Conservation (phyloP, 2,797 vertebrate genomes). For the Danio albolineatus region DNA sequence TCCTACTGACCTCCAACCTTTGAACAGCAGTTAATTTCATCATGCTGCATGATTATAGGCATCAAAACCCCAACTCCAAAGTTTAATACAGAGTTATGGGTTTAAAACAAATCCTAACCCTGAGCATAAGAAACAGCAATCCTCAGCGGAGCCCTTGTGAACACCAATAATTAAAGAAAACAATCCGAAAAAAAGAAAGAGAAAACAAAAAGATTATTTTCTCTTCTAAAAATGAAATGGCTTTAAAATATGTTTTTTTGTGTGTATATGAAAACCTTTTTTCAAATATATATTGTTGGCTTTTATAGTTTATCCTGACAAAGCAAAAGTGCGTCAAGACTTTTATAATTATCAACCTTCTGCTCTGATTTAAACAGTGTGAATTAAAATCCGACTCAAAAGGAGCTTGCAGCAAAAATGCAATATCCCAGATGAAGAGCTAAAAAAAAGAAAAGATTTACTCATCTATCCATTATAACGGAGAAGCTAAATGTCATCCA, state of each 20-base stretch:
- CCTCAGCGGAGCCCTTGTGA: not conserved
- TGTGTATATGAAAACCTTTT: not conserved
- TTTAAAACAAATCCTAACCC: slow-evolving; percentile 1
- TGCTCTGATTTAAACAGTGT: not conserved
- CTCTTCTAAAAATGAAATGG: not conserved
- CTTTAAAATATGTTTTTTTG: not conserved
- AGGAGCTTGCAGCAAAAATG: not conserved
- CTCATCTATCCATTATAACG: not conserved
- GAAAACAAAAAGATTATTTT: not conserved
- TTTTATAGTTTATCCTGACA: not conserved
- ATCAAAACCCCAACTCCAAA: not conserved
- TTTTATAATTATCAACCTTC: not conserved
- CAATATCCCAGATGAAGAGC: not conserved
- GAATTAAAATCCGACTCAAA: not conserved
- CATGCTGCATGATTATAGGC: not conserved
- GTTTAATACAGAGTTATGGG: slow-evolving; percentile 10
- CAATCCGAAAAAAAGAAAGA: not conserved
- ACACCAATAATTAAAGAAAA: slow-evolving; percentile 13
- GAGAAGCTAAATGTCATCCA: not conserved
- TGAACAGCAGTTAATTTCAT: not conserved
- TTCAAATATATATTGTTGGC: no score
- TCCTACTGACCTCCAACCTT: not conserved
- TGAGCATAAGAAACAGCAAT: not conserved
- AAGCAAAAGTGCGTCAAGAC: not conserved
- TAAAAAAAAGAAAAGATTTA: not conserved